These are phyloP conservation scores for Solenopsis invicta DNA, from an alignment of 1,140 invertebrate species.

Conservation along the genomic window DNA sequence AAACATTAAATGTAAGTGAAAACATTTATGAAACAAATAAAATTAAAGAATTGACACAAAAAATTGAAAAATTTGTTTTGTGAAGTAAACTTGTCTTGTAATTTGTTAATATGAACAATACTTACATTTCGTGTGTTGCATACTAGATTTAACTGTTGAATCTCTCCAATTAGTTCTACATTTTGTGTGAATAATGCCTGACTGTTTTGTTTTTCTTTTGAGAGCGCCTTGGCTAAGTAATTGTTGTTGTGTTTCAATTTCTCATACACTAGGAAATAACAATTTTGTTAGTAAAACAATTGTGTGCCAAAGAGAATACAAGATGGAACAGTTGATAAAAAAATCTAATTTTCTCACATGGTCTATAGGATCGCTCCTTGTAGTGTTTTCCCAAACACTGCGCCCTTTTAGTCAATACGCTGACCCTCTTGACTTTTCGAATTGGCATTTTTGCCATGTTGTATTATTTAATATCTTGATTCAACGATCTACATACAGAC, in stretches of 20 bases:
- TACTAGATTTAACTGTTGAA: slow-evolving; percentile 76
- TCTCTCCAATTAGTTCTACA: slow-evolving; percentile 74
- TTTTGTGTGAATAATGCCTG: slow-evolving; percentile 79
- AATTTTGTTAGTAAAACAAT: slow-evolving; percentile 9
- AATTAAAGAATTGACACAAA: too few relatives aligned
- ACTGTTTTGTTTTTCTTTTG: slow-evolving; percentile 79
- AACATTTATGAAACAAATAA: too few relatives aligned
- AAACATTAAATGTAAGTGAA: too few relatives aligned
- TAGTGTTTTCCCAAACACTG: slow-evolving; percentile 63
- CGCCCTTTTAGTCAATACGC: slow-evolving; percentile 75
- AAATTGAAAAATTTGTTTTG: slow-evolving; percentile 17
- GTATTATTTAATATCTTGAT: neutral
- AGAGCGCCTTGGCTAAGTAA: slow-evolving; percentile 80
- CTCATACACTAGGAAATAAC: slow-evolving; percentile 76
- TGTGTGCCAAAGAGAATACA: neutral
- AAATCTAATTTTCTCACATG: slow-evolving; percentile 68
- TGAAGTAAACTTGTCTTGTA: neutral
- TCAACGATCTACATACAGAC: neutral
- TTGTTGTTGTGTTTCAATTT: slow-evolving; percentile 81
- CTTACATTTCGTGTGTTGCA: slow-evolving; percentile 79
- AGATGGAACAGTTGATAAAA: neutral
- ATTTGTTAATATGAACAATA: slow-evolving; percentile 5
- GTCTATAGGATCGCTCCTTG: slow-evolving; percentile 71
- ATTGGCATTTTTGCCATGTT: slow-evolving; percentile 78
- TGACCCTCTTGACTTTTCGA: slow-evolving; percentile 72